phyloP scores from a whole-genome alignment of 2,888 invertebrate genomes.

The Drosophila helvetica region DNA sequence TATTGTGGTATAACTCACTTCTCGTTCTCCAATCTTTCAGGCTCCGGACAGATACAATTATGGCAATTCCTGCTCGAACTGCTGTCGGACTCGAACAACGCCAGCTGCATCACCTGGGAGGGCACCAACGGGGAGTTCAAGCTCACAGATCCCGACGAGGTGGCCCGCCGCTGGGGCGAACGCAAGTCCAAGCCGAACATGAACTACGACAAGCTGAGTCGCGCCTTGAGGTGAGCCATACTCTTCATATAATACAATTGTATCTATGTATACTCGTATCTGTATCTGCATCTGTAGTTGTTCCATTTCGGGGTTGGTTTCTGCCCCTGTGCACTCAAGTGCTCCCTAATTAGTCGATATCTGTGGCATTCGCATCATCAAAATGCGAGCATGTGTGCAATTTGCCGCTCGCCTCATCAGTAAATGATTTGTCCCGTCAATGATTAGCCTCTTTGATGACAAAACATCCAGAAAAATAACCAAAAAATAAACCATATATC shows the following conservation, averaged over 20 bases:
- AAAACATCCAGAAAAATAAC: conserved; percentile 48
- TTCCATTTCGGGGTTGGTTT: conserved; percentile 47
- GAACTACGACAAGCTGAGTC: conserved; percentile 99
- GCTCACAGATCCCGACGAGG: conserved; percentile 98
- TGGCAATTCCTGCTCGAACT: conserved; percentile 99
- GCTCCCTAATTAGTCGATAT: conserved; percentile 67
- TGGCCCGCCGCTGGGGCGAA: conserved; percentile 99
- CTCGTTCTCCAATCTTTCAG: conserved; percentile 84
- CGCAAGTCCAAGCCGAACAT: conserved; percentile 99
- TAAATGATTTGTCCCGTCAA: conserved; percentile 70
- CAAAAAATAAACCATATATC: conserved; percentile 34
- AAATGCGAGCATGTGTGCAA: conserved; percentile 76
- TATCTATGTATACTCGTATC: not conserved
- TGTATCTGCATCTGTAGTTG: not conserved
- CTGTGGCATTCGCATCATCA: conserved; percentile 16
- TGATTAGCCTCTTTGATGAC: conserved; percentile 76
- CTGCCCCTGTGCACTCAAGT: conserved; percentile 51
- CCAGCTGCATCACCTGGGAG: conserved; percentile 99
- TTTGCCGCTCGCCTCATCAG: conserved; percentile 57
- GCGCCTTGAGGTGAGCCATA: conserved; percentile 92
- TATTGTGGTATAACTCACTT: not conserved
- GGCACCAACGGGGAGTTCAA: conserved; percentile 99
- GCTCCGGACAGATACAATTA: conserved; percentile 98
- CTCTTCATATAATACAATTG: too few relatives aligned
- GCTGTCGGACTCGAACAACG: conserved; percentile 97